Conservation (phyloP, 2,888 invertebrate genomes). For the Dendrolimus pini region DNA sequence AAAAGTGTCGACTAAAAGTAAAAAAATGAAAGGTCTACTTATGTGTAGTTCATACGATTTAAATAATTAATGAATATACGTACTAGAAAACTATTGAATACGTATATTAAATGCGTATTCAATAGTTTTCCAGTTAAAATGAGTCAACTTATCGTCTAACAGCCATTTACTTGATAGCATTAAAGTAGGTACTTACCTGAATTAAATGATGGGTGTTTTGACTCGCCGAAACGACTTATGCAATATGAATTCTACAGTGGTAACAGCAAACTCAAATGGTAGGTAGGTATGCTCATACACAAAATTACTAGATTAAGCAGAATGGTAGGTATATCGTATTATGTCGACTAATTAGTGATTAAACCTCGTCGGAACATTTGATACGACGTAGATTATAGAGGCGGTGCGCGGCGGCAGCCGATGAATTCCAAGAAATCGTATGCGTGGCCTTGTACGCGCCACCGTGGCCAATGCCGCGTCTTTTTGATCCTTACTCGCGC, state of each 20-base stretch:
- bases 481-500: conserved; percentile 5
- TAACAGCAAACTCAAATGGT: neutral
- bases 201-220: too few relatives aligned
- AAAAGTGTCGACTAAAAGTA: too few relatives aligned
- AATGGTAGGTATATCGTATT: too few relatives aligned
- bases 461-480: neutral
- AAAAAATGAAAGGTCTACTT: too few relatives aligned
- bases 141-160: neutral
- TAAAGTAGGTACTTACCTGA: too few relatives aligned
- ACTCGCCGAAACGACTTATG: too few relatives aligned
- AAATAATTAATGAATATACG: too few relatives aligned
- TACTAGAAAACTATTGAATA: too few relatives aligned
- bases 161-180: neutral
- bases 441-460: conserved; percentile 19
- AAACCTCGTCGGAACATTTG: neutral
- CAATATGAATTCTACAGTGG: too few relatives aligned
- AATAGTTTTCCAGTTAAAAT: neutral
- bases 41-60: too few relatives aligned
- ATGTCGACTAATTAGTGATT: neutral
- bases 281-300: neutral
- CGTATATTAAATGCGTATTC: too few relatives aligned
- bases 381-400: neutral
- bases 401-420: conserved; percentile 7
- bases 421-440: conserved; percentile 24
- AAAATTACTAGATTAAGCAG: neutral